These are phyloP conservation scores for Regulus satrapa DNA, from an alignment of 2,113 vertebrate species.

Conservation along the genomic window DNA sequence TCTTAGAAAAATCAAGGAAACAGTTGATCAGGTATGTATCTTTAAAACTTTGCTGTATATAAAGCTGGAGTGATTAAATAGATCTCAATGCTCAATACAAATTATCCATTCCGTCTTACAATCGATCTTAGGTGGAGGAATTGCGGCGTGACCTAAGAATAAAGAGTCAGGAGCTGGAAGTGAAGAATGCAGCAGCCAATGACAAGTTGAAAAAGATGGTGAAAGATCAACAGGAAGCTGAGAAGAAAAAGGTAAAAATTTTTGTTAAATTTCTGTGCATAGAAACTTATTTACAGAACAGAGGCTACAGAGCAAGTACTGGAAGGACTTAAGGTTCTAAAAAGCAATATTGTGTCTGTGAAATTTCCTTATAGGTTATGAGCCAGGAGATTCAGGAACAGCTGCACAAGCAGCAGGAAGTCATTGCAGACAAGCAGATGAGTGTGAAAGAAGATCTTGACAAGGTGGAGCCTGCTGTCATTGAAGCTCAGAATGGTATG, in stretches of 20 bases:
- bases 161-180: constrained; percentile 96
- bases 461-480: constrained; percentile 96
- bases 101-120: neutral
- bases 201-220: constrained; percentile 99
- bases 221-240: constrained; percentile 97
- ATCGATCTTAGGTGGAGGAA: constrained; percentile 85
- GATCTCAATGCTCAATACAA: neutral
- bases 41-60: neutral
- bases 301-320: neutral
- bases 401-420: constrained; percentile 94
- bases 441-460: constrained; percentile 93
- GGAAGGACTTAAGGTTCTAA: neutral
- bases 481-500: constrained; percentile 97
- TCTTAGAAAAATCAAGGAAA: constrained; percentile 97
- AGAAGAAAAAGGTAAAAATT: constrained; percentile 91
- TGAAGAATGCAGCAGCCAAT: constrained; percentile 96
- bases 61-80: neutral
- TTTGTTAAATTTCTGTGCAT: neutral
- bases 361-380: constrained; percentile 82
- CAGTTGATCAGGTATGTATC: constrained; percentile 87
- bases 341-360: neutral
- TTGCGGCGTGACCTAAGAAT: constrained; percentile 92
- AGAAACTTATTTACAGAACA: neutral
- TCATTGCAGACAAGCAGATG: constrained; percentile 96
- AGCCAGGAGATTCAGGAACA: constrained; percentile 98